Conservation (phyloP, 2,797 vertebrate genomes). For the Thamnophis elegans region DNA sequence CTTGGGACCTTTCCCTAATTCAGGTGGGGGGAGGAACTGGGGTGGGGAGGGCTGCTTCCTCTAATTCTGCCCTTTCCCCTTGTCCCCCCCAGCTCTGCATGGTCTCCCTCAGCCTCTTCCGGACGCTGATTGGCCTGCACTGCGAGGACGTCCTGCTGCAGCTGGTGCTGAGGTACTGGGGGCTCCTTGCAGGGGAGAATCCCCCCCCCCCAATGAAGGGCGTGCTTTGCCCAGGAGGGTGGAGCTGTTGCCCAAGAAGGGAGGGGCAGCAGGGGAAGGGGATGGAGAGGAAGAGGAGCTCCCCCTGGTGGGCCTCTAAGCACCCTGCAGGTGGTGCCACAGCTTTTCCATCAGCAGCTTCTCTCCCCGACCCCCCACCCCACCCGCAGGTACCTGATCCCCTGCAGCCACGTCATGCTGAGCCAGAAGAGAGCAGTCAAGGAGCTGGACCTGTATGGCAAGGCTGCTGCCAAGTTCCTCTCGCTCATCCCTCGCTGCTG, state of each 20-base stretch:
- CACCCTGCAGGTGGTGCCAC: rapidly evolving
- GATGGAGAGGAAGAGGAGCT: not conserved
- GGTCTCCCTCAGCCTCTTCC: slow-evolving; percentile 96
- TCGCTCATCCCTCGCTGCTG: slow-evolving; percentile 93
- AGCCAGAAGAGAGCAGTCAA: slow-evolving; percentile 92
- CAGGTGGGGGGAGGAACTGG: not conserved
- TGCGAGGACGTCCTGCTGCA: slow-evolving; percentile 96
- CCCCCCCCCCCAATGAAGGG: not conserved
- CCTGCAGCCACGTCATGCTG: slow-evolving; percentile 96
- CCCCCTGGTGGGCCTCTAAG: not conserved
- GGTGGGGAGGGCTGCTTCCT: not conserved
- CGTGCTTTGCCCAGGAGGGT: not conserved
- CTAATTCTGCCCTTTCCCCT: not conserved
- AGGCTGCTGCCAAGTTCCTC: slow-evolving; percentile 91
- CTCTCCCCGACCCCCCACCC: too few relatives aligned
- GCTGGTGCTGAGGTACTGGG: slow-evolving; percentile 88
- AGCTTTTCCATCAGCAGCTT: not conserved
- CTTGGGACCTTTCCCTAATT: not conserved
- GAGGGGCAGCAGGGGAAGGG: not conserved
- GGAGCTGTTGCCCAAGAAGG: not conserved
- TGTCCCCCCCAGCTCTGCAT: slow-evolving; percentile 79
- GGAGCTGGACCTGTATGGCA: slow-evolving; percentile 91
- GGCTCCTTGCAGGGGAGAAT: not conserved
- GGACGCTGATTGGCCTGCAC: slow-evolving; percentile 91
- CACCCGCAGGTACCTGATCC: slow-evolving; percentile 87